Conservation (phyloP, 2,797 vertebrate genomes). For the Lophius americanus region DNA sequence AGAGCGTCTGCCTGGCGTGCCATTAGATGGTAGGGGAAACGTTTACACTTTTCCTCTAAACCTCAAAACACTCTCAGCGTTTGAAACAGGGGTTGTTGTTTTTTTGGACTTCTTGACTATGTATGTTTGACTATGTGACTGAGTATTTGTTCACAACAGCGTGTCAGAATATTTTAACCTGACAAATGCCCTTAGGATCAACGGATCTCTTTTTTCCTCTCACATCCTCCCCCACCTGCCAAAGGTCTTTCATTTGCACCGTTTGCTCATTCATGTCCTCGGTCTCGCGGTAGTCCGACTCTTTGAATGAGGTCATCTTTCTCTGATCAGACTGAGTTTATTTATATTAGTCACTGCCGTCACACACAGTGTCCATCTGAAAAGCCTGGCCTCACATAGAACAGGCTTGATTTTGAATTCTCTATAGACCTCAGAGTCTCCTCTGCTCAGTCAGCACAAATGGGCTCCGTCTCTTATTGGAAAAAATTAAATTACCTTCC, state of each 20-base stretch:
- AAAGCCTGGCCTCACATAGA: neutral
- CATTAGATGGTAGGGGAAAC: conserved; percentile 1
- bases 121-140: neutral
- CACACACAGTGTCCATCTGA: neutral
- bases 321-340: neutral
- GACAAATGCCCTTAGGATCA: conserved; percentile 21
- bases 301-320: neutral
- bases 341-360: neutral
- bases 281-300: neutral
- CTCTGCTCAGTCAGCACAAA: neutral
- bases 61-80: neutral
- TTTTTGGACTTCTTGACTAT: conserved; percentile 8
- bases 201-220: conserved; percentile 4
- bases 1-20: neutral
- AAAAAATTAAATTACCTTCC: conserved; percentile 39
- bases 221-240: neutral
- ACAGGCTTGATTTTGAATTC: neutral
- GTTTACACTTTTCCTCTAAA: conserved; percentile 11
- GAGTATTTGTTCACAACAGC: conserved; percentile 6
- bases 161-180: conserved; percentile 20
- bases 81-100: neutral
- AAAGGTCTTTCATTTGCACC: neutral
- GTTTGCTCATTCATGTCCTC: conserved; percentile 1
- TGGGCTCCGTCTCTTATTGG: conserved; percentile 15
- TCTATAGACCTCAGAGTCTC: conserved; percentile 9